These are phyloP conservation scores for Acanthosoma haemorrhoidale DNA, from an alignment of 2,888 invertebrate genomes.

Conservation along the genomic window DNA sequence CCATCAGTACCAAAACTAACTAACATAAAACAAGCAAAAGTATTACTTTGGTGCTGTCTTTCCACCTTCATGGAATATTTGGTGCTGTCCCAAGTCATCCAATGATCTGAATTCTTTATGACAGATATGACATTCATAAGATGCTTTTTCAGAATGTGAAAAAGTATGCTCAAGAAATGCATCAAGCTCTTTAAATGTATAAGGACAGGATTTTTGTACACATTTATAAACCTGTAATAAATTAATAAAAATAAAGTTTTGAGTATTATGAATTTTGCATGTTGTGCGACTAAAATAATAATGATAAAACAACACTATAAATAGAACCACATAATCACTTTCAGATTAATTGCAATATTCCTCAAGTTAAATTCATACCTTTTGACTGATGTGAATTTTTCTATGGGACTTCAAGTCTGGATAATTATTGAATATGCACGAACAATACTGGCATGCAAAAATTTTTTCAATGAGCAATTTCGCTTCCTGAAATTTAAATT, in stretches of 20 bases:
- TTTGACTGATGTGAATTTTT: slow-evolving; percentile 49
- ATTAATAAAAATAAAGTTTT: background rate
- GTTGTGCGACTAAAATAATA: no score
- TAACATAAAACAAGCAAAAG: background rate
- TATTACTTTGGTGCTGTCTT: slow-evolving; percentile 33
- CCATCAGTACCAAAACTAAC: slow-evolving; percentile 46
- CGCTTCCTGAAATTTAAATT: slow-evolving; percentile 5
- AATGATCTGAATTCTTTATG: slow-evolving; percentile 53
- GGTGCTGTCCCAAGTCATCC: slow-evolving; percentile 58
- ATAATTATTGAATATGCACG: slow-evolving; percentile 48
- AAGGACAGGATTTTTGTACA: slow-evolving; percentile 57
- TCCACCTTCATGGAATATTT: slow-evolving; percentile 51
- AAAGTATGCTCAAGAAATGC: slow-evolving; percentile 58
- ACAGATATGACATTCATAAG: slow-evolving; percentile 60
- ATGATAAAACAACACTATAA: no score
- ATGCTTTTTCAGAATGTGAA: slow-evolving; percentile 51
- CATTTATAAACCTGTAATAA: slow-evolving; percentile 56
- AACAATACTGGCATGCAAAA: slow-evolving; percentile 52
- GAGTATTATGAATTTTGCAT: no score
- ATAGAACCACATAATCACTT: no score
- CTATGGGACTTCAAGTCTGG: slow-evolving; percentile 50
- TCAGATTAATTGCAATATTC: no score
- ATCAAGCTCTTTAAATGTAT: slow-evolving; percentile 57
- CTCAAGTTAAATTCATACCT: slow-evolving; percentile 44
- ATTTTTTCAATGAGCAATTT: slow-evolving; percentile 46